A percentile compares a stretch with the other conserved stretches of the same genome.
These are phyloP conservation scores for Ectobius pallidus DNA, from an alignment of 2,888 invertebrate species.

Conservation along the genomic window DNA sequence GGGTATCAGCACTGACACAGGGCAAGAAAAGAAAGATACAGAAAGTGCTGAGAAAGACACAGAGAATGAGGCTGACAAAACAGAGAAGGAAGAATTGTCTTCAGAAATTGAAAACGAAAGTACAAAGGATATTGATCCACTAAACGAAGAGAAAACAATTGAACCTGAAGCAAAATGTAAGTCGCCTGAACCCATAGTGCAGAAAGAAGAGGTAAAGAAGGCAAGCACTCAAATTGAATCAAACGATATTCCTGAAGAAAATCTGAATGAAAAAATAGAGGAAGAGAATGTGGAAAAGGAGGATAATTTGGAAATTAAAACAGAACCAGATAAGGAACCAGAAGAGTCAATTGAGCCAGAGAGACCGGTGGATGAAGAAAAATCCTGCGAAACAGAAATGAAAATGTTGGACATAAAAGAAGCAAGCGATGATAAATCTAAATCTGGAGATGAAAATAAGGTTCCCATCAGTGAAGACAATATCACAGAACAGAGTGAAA, in stretches of 20 bases:
- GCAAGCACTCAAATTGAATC: slow-evolving; percentile 18
- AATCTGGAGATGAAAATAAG: slow-evolving; percentile 15
- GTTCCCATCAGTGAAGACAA: neutral
- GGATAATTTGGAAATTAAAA: too few relatives aligned
- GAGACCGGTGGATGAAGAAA: slow-evolving; percentile 14
- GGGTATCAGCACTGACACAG: slow-evolving; percentile 43
- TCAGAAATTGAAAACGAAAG: slow-evolving; percentile 21
- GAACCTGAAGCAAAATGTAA: slow-evolving; percentile 1
- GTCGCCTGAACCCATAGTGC: slow-evolving; percentile 27
- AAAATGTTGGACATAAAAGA: slow-evolving; percentile 9
- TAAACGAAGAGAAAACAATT: neutral
- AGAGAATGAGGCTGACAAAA: slow-evolving; percentile 44
- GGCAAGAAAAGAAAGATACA: too few relatives aligned
- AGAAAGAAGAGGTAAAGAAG: slow-evolving; percentile 35
- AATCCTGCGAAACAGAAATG: neutral
- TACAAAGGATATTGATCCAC: neutral
- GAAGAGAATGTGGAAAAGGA: neutral
- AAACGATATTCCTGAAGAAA: slow-evolving; percentile 8
- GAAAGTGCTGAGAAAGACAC: slow-evolving; percentile 40
- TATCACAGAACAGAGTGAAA: neutral
- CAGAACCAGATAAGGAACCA: neutral
- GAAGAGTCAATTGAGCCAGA: neutral
- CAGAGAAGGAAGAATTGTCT: slow-evolving; percentile 42
- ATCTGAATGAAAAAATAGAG: neutral
- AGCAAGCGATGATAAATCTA: neutral